Evolutionary conservation across 2,888 invertebrate species (phyloP), one percentile per base, ranked within the genome.

Genomic region (Conus canariensis): DNA sequence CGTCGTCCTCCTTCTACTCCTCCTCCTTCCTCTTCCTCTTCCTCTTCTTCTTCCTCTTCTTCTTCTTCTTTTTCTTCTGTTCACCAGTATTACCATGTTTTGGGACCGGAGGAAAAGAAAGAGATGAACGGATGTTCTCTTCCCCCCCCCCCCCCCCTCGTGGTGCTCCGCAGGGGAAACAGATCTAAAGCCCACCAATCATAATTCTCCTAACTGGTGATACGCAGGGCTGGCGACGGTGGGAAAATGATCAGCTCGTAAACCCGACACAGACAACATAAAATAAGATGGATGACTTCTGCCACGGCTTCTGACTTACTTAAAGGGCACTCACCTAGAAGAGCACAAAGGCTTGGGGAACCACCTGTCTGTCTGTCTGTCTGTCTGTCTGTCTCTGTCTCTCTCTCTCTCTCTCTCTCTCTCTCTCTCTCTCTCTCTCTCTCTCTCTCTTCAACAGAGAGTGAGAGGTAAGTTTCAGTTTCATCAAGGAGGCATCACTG

Each of bases 211-310:
- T 30, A 80, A 80, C 22, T 45, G 56, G 45, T 30, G 80, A 80
- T 80, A 80, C 45, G 45, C 16, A 16, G 16, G 80, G 80, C 45
- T 10, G 30, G 30, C 80, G 80, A 45, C 5, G 14, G 45, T 12
- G 30, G 16, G 80, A 80, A 80, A 30, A 80, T 45, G 6, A n/a
- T 14, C 30, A 14, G 45, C 12, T 45, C 64, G 45, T 80, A 45
- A 80, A 80, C 12, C 12, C 45, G 80, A 80, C 5, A 45, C n/a
- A 45, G 80, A 19, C 45, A 80, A 56, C 80, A 80, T 80, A 80
- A 80, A 80, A 80, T n/a, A 80, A 80, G 80, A 80, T 80, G 80
- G 80, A 80, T 80, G 80, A 30, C 45, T 80, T 14, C 45, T 12
- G 12, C 6, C n/a, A 45, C 14, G 56, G 25, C 14, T 58, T 56